A percentile compares a stretch with the other conserved stretches of the same genome.
phyloP scores from a whole-genome alignment of 2,888 invertebrate species.

The Invenusta paracnida region DNA sequence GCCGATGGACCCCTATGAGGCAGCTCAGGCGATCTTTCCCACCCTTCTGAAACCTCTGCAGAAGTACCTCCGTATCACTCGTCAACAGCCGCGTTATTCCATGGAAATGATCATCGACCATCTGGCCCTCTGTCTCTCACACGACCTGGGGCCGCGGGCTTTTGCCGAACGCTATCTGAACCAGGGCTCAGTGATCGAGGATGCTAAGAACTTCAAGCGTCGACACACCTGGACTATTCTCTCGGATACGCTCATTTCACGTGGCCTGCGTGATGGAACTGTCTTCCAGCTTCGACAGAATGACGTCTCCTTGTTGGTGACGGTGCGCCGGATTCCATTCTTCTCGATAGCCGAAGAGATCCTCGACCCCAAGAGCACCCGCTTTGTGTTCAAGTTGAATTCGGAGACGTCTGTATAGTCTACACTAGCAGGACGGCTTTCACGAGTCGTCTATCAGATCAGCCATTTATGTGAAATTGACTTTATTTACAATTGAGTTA shows the following conservation, averaged over 20 bases:
- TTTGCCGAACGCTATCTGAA: constrained; percentile 88
- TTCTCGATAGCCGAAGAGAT: constrained; percentile 40
- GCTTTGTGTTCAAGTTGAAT: constrained; percentile 38
- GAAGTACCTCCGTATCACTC: constrained; percentile 86
- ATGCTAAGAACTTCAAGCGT: constrained; percentile 44
- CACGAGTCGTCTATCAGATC: no score
- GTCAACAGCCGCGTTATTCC: constrained; percentile 90
- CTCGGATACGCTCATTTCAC: constrained; percentile 70
- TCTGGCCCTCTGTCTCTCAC: constrained; percentile 80
- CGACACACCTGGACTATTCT: constrained; percentile 62
- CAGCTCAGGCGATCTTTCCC: constrained; percentile 93
- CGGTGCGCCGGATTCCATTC: constrained; percentile 36
- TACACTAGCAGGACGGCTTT: no score
- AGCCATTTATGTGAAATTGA: no score
- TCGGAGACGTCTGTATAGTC: constrained; percentile 41
- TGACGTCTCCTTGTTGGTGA: constrained; percentile 40
- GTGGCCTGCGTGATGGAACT: constrained; percentile 75
- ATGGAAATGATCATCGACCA: constrained; percentile 86
- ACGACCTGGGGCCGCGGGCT: constrained; percentile 86
- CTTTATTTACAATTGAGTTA: no score
- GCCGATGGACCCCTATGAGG: constrained; percentile 84
- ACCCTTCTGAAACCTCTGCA: constrained; percentile 90
- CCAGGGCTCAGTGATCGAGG: constrained; percentile 67
- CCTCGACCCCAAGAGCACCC: constrained; percentile 38
- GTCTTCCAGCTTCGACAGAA: constrained; percentile 73